Conservation (phyloP, 2,113 vertebrate genomes). For the Tachysurus vachellii region DNA sequence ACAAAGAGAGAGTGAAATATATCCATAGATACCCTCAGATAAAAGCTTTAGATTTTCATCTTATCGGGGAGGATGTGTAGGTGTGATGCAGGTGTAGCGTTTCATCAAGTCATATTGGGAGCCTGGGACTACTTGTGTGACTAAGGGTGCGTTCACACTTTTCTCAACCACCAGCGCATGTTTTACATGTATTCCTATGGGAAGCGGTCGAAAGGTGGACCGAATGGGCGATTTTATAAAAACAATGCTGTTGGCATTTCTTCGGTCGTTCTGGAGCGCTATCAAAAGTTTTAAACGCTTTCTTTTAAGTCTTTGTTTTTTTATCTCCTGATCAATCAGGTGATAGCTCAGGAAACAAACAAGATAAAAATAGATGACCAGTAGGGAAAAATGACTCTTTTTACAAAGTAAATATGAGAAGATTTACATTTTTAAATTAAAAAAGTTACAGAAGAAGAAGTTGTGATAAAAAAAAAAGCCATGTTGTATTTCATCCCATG, state of each 20-base stretch:
- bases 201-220: not conserved
- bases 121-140: slow-evolving; percentile 44
- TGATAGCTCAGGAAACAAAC: not conserved
- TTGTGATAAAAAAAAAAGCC: not conserved
- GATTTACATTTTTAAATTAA: not conserved
- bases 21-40: slow-evolving; percentile 3
- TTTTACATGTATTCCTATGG: not conserved
- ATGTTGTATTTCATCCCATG: not conserved
- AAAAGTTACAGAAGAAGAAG: not conserved
- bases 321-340: not conserved
- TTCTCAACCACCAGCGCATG: not conserved
- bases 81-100: slow-evolving; percentile 41
- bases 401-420: not conserved
- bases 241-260: slow-evolving; percentile 2
- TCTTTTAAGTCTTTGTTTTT: slow-evolving; percentile 6
- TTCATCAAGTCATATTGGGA: slow-evolving; percentile 19
- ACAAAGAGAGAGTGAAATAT: not conserved
- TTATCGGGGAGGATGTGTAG: slow-evolving; percentile 18
- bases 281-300: not conserved
- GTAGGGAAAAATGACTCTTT: not conserved
- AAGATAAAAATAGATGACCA: not conserved
- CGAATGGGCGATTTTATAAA: not conserved
- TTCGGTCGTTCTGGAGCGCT: not conserved
- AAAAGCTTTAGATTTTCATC: slow-evolving; percentile 31
- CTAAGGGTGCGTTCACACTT: slow-evolving; percentile 21